Evolutionary conservation across 2,113 vertebrate species (phyloP).

Genomic region (Bungarus multicinctus): DNA sequence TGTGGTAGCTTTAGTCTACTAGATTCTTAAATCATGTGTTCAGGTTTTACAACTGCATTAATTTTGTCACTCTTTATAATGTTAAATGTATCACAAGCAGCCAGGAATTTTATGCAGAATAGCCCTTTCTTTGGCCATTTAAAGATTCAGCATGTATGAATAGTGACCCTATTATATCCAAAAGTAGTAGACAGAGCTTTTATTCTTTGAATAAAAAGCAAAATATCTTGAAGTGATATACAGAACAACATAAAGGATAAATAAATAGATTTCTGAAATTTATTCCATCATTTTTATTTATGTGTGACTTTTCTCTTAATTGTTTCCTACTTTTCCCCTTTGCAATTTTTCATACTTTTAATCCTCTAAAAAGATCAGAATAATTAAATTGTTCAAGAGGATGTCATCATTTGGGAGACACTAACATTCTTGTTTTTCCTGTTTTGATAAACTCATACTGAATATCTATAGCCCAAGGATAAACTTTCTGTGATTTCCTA

Average conservation of each 20-base stretch:
- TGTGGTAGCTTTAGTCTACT: neutral
- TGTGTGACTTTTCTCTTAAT: neutral
- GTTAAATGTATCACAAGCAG: neutral
- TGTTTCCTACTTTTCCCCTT: neutral
- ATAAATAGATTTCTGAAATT: neutral
- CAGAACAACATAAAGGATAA: neutral
- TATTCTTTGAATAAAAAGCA: neutral
- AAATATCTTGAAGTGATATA: neutral
- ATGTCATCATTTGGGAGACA: neutral
- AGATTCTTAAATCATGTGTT: neutral
- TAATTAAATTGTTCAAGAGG: neutral
- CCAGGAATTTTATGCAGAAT: neutral
- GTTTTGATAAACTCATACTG: neutral
- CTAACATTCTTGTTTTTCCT: neutral
- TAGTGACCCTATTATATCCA: neutral
- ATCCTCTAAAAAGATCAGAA: neutral
- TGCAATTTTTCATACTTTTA: neutral
- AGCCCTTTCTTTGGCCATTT: neutral
- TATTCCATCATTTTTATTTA: neutral
- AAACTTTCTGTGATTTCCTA: neutral
- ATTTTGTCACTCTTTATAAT: neutral
- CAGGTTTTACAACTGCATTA: neutral
- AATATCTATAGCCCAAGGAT: neutral
- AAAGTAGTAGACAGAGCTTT: neutral
- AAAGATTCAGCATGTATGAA: neutral